phyloP scores from a whole-genome alignment of 2,797 vertebrate genomes.

The Stomatorhinus walkeri region DNA sequence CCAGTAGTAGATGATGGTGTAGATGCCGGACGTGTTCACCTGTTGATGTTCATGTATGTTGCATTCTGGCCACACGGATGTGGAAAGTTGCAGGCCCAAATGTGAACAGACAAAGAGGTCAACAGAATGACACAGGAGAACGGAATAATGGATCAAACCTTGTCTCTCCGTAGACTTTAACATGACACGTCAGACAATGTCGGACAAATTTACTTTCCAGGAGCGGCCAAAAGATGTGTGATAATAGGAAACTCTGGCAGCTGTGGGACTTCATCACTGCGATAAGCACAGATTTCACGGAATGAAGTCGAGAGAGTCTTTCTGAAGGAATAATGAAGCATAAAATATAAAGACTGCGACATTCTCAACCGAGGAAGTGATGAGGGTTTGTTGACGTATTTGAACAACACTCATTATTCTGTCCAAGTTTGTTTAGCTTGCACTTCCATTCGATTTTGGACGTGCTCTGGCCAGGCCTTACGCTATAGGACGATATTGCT shows the following conservation, averaged over 20 bases:
- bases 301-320: background rate
- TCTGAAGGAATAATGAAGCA: background rate
- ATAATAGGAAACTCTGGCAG: background rate
- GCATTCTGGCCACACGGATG: background rate
- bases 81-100: background rate
- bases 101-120: background rate
- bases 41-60: background rate
- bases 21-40: background rate
- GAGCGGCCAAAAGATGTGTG: background rate
- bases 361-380: constrained; percentile 20
- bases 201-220: background rate
- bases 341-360: background rate
- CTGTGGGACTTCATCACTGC: background rate
- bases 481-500: constrained; percentile 59
- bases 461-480: constrained; percentile 47
- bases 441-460: constrained; percentile 36
- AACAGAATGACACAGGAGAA: background rate
- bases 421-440: constrained; percentile 23
- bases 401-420: constrained; percentile 21
- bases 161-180: background rate
- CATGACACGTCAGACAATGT: background rate
- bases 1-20: background rate
- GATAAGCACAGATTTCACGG: background rate
- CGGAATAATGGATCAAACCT: background rate
- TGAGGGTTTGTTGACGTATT: constrained; percentile 18